Base-by-base conservation (phyloP, 2,113 vertebrate species). In the Solea senegalensis region DNA sequence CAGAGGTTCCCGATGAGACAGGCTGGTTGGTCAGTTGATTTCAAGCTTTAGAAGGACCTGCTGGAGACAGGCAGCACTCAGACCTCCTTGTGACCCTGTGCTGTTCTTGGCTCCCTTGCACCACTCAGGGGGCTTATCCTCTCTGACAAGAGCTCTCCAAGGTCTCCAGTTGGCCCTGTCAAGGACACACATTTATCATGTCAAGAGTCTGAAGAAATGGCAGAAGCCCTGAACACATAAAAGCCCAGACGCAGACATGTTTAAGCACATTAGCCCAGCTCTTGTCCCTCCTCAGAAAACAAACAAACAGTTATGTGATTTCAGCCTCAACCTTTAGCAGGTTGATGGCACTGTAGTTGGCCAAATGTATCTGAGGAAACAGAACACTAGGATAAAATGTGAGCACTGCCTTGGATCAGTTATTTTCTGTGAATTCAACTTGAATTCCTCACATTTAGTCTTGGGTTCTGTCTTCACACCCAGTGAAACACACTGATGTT, bases 31-130 rank as follows among this genome's bases (percentile, higher is more conserved):
- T 57, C 71, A 59, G 70, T 64, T 54, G 52, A 76, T 65, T 63
- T 65, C 43, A 77, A 62, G 40, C 41, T n/a, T 48, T 16, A 28
- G 49, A 76, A 77, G 72, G 66, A 68, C 44, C 40, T 34, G 2
- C 52, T 66, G 76, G 67, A 83, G 87, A 78, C 80, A 60, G 66
- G 46, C 69, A 70, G 66, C 83, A 82, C 78, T 88, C 58, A 83
- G 66, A 65, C 56, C 46, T 69, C 51, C 59, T 68, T 56, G 67
- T 76, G 50, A 71, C 72, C 64, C 67, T 26, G 46, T 55, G 49
- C 51, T 85, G 54, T 65, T 52, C 46, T 56, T 62, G 59, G 71
- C 60, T n/a, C 45, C 49, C 63, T 39, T 52, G 28, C 60, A 69
- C 67, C 68, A 69, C 72, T 81, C 78, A 40, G 51, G 50, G 61